phyloP scores from a whole-genome alignment of 2,113 vertebrate genomes.

The Chaetops frenatus region DNA sequence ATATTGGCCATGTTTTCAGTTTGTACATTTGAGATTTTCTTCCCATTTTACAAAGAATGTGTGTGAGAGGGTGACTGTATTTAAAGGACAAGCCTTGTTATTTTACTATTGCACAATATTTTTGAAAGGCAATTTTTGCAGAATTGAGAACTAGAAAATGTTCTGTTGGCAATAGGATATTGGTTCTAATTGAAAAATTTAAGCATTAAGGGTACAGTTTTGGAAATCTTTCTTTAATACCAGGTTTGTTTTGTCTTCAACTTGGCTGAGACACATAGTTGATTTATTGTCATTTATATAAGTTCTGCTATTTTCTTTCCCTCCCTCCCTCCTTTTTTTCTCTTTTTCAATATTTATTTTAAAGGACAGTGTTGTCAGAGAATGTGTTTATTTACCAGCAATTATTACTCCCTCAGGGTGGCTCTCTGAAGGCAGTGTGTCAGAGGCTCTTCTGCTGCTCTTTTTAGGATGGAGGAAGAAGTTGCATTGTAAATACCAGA shows the following conservation, averaged over 20 bases:
- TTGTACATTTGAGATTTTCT: not conserved
- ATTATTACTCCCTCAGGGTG: not conserved
- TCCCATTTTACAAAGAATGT: not conserved
- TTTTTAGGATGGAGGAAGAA: not conserved
- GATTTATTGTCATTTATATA: conserved; percentile 1
- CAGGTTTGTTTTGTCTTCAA: not conserved
- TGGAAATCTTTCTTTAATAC: not conserved
- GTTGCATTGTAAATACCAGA: not conserved
- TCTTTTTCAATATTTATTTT: not conserved
- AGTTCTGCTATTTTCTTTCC: not conserved
- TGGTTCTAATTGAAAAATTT: not conserved
- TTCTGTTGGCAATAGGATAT: not conserved
- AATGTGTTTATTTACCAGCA: not conserved
- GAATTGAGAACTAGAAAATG: not conserved
- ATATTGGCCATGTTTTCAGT: not conserved
- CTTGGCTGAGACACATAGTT: not conserved
- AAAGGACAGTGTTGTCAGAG: not conserved
- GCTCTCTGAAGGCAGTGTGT: not conserved
- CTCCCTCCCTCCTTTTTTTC: rapidly evolving
- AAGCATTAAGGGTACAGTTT: not conserved
- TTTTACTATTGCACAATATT: not conserved
- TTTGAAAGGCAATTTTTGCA: not conserved
- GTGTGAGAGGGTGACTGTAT: not conserved
- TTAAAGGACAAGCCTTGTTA: not conserved
- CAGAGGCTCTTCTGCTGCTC: not conserved